Base-by-base conservation (phyloP, 2,113 vertebrate species). In the Columba janthina region DNA sequence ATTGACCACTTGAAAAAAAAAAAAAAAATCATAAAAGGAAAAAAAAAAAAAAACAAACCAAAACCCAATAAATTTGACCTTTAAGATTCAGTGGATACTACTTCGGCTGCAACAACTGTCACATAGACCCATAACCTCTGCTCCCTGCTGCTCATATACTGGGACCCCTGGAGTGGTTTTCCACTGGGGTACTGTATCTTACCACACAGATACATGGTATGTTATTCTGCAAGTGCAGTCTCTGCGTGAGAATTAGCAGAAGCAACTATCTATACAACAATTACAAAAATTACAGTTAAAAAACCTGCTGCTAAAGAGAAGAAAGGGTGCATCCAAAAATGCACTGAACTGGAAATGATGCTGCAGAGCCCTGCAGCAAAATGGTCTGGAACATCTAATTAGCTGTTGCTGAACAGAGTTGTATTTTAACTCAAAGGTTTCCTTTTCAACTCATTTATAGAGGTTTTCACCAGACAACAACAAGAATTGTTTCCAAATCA, bases 311-410 rank as follows among this genome's bases (percentile, higher is more conserved):
- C 65, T 94, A 60, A 40, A 93, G 73, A 93, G 56, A 78, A 87
- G 46, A 87, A 96, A 94, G 90, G 64, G 67, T 92, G 80, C 40
- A 61, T 36, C 58, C 50, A 94, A 44, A 95, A 93, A 71, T 32
- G 70, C 91, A 88, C 38, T 92, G 82, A 93, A 85, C 79, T 91
- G 66, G 93, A 95, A 95, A 96, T 0, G 1, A 80, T 61, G 57
- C 48, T 0, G 4, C 61, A 79, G 46, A 94, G 91, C 83, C 94
- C 88, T 93, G 66, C 79, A 94, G 96, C 93, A 89, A 65, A 94
- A 95, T 10, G 61, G 61, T 71, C 87, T 92, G 89, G 70, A 94
- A 87, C 83, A 96, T 84, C 82, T 85, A 91, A 96, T 94, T 91
- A 94, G 91, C 76, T 91, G 36, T 57, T 93, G 82, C 81, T 61